phyloP scores from a whole-genome alignment of 2,797 vertebrate species.

The Spheniscus humboldti region DNA sequence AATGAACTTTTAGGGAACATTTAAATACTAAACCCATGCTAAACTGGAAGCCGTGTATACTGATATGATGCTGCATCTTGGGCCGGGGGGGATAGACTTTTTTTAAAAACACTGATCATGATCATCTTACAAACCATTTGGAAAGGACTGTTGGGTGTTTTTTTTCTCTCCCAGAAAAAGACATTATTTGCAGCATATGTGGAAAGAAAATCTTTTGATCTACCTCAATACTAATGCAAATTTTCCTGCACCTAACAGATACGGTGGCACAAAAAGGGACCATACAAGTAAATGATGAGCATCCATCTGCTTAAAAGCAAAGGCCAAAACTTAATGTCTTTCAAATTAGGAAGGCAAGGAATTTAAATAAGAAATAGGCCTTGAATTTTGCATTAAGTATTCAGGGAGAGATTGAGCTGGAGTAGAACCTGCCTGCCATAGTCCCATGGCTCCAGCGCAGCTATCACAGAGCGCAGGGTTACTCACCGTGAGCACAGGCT shows the following conservation, averaged over 20 bases:
- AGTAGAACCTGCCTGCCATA: neutral
- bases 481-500: neutral
- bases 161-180: neutral
- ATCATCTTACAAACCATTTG: neutral
- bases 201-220: slow-evolving; percentile 40
- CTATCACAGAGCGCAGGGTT: neutral
- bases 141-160: neutral
- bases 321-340: slow-evolving; percentile 6
- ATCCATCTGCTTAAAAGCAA: slow-evolving; percentile 37
- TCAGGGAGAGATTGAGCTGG: neutral
- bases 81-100: neutral
- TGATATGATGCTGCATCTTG: neutral
- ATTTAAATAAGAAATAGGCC: neutral
- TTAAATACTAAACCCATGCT: neutral
- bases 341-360: neutral
- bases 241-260: slow-evolving; percentile 9
- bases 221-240: slow-evolving; percentile 20
- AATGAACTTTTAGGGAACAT: neutral
- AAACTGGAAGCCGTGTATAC: neutral
- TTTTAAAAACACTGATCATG: neutral
- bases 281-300: neutral
- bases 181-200: neutral
- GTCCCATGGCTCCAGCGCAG: neutral
- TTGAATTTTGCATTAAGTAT: neutral
- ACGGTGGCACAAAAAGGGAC: slow-evolving; percentile 21